A percentile compares a stretch with the other conserved stretches of the same genome.
Conservation (phyloP, 2,113 vertebrate species). For the Gambusia holbrooki region DNA sequence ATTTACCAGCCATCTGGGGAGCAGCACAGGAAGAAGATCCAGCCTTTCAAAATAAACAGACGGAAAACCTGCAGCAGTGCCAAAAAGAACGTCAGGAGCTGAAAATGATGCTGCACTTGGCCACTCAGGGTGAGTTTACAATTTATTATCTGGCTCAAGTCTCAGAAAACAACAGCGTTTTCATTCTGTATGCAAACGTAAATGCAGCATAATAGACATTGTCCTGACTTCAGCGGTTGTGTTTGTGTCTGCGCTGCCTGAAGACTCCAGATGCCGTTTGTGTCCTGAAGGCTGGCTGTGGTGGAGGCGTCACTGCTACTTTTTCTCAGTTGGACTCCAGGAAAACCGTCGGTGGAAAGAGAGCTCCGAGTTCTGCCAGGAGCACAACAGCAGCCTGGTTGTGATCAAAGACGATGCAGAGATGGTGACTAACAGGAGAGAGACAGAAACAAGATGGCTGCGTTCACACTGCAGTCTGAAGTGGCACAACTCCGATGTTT, state of each 20-base stretch:
- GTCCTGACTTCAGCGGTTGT: not conserved
- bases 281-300: conserved; percentile 49
- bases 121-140: conserved; percentile 30
- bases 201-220: not conserved
- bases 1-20: not conserved
- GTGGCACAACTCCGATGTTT: no score
- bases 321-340: conserved; percentile 38
- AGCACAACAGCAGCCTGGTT: conserved; percentile 52
- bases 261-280: conserved; percentile 50
- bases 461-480: no score
- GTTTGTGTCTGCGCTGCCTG: not conserved
- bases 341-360: conserved; percentile 21
- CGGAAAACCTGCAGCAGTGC: conserved; percentile 28
- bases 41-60: not conserved
- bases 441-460: no score
- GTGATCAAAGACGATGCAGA: conserved; percentile 49
- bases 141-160: not conserved
- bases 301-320: conserved; percentile 54
- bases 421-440: conserved; percentile 40
- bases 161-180: not conserved
- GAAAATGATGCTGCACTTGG: conserved; percentile 20
- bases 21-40: not conserved
- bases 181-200: not conserved
- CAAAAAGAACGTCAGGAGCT: not conserved
- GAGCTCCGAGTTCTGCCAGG: conserved; percentile 29